A percentile compares a stretch with the other conserved stretches of the same genome.
phyloP scores from a whole-genome alignment of 35 echinoderm and acorn worm genomes.

The Apostichopus japonicus region DNA sequence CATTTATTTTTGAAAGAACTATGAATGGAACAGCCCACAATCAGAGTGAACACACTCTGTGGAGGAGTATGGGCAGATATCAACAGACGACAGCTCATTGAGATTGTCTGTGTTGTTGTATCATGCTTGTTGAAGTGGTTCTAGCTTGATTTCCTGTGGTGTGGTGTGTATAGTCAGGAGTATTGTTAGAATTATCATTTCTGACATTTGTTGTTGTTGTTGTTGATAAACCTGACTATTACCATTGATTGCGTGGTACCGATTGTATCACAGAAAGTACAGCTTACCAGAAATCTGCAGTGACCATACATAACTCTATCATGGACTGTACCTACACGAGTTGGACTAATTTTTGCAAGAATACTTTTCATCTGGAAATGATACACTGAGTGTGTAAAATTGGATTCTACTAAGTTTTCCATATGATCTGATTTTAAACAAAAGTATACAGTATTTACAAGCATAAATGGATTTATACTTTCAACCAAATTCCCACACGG shows the following conservation, averaged over 20 bases:
- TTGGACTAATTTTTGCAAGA: not conserved
- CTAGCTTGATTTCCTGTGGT: not conserved
- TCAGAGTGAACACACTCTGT: conserved; percentile 26
- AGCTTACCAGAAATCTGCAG: not conserved
- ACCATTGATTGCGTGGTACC: not conserved
- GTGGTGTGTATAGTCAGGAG: not conserved
- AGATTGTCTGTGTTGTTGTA: conserved; percentile 28
- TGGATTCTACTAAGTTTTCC: no score
- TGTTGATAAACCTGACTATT: not conserved
- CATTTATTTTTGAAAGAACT: not conserved
- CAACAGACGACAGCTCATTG: conserved; percentile 12
- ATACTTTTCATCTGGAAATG: no score
- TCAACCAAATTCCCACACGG: conserved; percentile 18
- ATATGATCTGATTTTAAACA: not conserved
- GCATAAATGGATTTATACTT: conserved; percentile 15
- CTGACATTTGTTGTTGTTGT: not conserved
- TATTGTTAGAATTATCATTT: not conserved
- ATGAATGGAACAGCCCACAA: conserved; percentile 50
- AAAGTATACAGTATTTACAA: not conserved
- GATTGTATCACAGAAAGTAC: not conserved
- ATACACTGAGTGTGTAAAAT: no score
- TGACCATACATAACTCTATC: not conserved
- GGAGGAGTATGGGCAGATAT: not conserved
- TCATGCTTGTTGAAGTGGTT: conserved; percentile 8
- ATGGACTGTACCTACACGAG: not conserved